A percentile compares a stretch with the other conserved stretches of the same genome.
phyloP scores from a whole-genome alignment of 2,797 vertebrate genomes.

The Mormyrus proboscirostris region DNA sequence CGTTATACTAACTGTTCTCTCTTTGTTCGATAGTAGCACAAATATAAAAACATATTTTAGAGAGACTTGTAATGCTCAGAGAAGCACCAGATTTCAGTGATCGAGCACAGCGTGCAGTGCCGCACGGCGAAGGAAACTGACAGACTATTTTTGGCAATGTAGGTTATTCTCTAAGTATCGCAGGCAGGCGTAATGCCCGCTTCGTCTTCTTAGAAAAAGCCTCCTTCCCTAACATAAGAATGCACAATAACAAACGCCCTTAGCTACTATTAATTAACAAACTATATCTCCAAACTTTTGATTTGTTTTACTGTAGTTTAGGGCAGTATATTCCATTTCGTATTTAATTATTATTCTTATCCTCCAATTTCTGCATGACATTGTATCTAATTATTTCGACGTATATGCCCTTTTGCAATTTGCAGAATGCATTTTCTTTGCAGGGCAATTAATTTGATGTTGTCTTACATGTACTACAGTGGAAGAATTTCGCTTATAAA shows the following conservation, averaged over 20 bases:
- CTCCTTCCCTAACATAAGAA: background rate
- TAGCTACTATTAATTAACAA: background rate
- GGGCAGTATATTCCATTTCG: background rate
- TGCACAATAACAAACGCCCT: background rate
- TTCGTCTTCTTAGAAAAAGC: background rate
- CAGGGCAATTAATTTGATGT: background rate
- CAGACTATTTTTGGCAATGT: conserved; percentile 7
- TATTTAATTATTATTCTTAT: background rate
- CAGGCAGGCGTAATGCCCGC: background rate
- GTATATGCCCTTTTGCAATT: background rate
- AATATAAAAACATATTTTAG: background rate
- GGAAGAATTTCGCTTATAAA: background rate
- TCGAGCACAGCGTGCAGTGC: background rate
- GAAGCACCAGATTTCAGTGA: background rate
- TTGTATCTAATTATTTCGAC: background rate
- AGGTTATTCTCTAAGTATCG: background rate
- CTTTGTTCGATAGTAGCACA: background rate
- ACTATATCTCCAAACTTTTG: background rate
- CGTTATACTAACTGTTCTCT: background rate
- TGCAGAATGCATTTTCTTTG: background rate
- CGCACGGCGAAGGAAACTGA: conserved; percentile 7
- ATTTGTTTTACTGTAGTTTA: background rate
- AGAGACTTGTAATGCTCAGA: background rate
- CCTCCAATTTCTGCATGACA: background rate
- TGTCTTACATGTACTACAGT: background rate